Conservation (phyloP, 2,888 invertebrate genomes). For the Lepidochrysops patricia region DNA sequence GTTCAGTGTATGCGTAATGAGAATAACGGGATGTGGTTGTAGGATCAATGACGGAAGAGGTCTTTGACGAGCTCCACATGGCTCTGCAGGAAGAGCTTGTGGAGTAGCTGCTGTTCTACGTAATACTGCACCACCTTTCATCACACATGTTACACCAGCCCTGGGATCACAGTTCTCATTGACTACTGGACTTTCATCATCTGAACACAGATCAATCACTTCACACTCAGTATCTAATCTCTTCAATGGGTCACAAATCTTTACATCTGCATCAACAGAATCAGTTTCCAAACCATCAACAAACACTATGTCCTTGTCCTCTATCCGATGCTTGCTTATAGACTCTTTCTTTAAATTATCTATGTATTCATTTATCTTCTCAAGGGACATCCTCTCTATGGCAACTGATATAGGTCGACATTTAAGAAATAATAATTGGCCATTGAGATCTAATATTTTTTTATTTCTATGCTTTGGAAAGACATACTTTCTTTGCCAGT, state of each 20-base stretch:
- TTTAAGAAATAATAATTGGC: conserved; percentile 65
- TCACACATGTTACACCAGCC: conserved; percentile 52
- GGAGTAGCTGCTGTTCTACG: conserved; percentile 58
- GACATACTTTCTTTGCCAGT: conserved; percentile 57
- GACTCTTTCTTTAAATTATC: conserved; percentile 45
- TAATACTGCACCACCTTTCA: conserved; percentile 55
- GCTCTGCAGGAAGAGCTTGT: conserved; percentile 51
- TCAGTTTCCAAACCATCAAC: conserved; percentile 54
- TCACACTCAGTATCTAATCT: conserved; percentile 58
- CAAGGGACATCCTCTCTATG: conserved; percentile 52
- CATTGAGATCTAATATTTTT: conserved; percentile 53
- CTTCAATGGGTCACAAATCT: conserved; percentile 47
- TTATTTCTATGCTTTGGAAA: conserved; percentile 62
- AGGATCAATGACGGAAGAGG: conserved; percentile 51
- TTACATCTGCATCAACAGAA: conserved; percentile 37
- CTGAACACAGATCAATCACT: conserved; percentile 81
- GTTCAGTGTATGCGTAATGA: conserved; percentile 59
- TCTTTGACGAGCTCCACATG: conserved; percentile 57
- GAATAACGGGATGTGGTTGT: conserved; percentile 60
- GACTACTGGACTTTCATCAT: conserved; percentile 70
- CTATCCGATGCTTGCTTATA: conserved; percentile 32
- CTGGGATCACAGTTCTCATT: conserved; percentile 65
- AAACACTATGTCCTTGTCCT: conserved; percentile 60
- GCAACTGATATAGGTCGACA: conserved; percentile 66
- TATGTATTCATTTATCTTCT: conserved; percentile 57